Evolutionary conservation across 1,140 invertebrate species (phyloP).

Genomic region (Aphaenogaster floridana): DNA sequence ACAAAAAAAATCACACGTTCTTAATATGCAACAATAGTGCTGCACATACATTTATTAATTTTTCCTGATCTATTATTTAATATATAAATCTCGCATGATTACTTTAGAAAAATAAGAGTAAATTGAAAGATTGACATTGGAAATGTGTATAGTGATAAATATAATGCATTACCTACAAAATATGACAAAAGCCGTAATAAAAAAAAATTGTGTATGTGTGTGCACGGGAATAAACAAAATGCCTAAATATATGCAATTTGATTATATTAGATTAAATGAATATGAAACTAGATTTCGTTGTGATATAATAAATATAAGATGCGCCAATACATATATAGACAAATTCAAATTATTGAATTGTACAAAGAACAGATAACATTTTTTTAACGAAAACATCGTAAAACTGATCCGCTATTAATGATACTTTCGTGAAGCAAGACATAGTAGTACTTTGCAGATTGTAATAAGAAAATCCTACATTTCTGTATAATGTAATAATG

Average conservation of each 20-base stretch:
- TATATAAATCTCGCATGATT: constrained; percentile 59
- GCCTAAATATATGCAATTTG: neutral
- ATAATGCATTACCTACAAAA: constrained; percentile 66
- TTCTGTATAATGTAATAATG: constrained; percentile 6
- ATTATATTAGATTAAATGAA: constrained; percentile 63
- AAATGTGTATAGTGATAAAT: constrained; percentile 72
- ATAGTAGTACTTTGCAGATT: neutral
- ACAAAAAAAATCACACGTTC: constrained; percentile 3
- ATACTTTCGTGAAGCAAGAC: neutral
- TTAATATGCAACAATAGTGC: constrained; percentile 60
- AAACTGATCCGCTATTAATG: constrained; percentile 9
- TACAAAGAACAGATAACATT: constrained; percentile 6
- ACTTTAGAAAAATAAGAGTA: constrained; percentile 75
- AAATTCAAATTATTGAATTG: constrained; percentile 7
- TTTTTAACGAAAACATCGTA: constrained; percentile 19
- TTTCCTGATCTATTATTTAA: constrained; percentile 53
- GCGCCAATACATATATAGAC: neutral
- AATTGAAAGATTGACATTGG: constrained; percentile 66
- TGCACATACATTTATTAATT: constrained; percentile 64
- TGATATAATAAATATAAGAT: constrained; percentile 65
- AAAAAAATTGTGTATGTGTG: constrained; percentile 51
- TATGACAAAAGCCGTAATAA: constrained; percentile 58
- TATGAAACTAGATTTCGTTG: constrained; percentile 48
- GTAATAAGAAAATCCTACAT: constrained; percentile 18
- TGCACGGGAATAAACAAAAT: constrained; percentile 44